These are phyloP conservation scores for Cataglyphis hispanica DNA, from an alignment of 1,140 invertebrate genomes.

Conservation along the genomic window DNA sequence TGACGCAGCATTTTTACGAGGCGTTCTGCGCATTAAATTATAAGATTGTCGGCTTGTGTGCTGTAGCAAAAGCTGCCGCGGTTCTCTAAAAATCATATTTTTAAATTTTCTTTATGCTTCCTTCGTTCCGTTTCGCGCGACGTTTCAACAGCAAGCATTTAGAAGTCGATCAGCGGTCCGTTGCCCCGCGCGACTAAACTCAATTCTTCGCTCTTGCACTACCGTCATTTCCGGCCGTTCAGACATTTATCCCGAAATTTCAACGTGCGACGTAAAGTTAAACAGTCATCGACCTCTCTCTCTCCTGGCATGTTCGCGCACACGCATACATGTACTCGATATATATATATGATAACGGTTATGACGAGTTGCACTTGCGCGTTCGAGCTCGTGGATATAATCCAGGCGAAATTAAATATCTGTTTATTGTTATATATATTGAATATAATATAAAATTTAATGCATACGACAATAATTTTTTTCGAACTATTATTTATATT, in stretches of 20 bases:
- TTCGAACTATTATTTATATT: too few species aligned
- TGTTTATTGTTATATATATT: too few species aligned
- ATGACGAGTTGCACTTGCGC: conserved; percentile 36
- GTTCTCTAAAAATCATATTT: conserved; percentile 44
- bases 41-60: background rate
- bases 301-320: background rate
- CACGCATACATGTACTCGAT: background rate
- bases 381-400: conserved; percentile 38
- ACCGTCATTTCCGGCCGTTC: conserved; percentile 67
- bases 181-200: conserved; percentile 67
- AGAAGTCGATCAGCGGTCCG: conserved; percentile 65
- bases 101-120: conserved; percentile 47
- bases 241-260: conserved; percentile 73
- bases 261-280: conserved; percentile 27
- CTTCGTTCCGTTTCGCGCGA: conserved; percentile 22
- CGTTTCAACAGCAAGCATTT: conserved; percentile 44
- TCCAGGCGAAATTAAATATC: background rate
- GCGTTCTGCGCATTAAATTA: background rate
- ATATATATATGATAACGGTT: conserved; percentile 5
- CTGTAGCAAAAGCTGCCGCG: background rate
- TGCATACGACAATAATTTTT: too few species aligned
- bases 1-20: background rate
- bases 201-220: conserved; percentile 45
- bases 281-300: conserved; percentile 68
- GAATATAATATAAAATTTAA: too few species aligned